Evolutionary conservation across 1,140 invertebrate genomes (phyloP).

Genomic region (Drosophila persimilis): DNA sequence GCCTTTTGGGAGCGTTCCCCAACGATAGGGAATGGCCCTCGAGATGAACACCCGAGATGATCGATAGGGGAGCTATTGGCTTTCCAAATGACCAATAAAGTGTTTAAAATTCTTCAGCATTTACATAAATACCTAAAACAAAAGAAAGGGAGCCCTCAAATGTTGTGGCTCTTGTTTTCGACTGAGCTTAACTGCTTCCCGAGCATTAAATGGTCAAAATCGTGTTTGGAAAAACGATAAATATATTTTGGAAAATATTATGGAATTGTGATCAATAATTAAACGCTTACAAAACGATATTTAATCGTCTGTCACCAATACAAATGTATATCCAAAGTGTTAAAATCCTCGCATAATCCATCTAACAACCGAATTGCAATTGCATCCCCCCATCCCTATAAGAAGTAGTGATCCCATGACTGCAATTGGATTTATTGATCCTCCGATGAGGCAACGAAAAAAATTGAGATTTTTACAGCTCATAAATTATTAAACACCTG

Average conservation of each 20-base stretch:
- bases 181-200: constrained; percentile 6
- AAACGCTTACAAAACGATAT: background rate
- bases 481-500: constrained; percentile 75
- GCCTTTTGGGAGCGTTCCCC: constrained; percentile 30
- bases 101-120: constrained; percentile 45
- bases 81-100: constrained; percentile 42
- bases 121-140: constrained; percentile 45
- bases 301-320: too few species aligned
- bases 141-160: constrained; percentile 11
- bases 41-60: constrained; percentile 43
- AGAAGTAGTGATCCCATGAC: background rate
- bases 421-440: constrained; percentile 6
- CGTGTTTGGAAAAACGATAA: background rate
- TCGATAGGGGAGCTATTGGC: constrained; percentile 50
- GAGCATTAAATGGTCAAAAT: constrained; percentile 24
- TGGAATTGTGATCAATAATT: too few species aligned
- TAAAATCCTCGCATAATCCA: background rate
- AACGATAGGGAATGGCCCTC: constrained; percentile 14
- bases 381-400: constrained; percentile 5
- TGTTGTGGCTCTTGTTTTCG: background rate
- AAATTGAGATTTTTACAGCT: constrained; percentile 74
- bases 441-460: constrained; percentile 25
- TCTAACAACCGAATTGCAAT: too few species aligned
- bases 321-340: background rate
- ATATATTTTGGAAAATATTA: background rate